These are phyloP conservation scores for Noctua janthina DNA, from an alignment of 2,888 invertebrate species.

Conservation along the genomic window DNA sequence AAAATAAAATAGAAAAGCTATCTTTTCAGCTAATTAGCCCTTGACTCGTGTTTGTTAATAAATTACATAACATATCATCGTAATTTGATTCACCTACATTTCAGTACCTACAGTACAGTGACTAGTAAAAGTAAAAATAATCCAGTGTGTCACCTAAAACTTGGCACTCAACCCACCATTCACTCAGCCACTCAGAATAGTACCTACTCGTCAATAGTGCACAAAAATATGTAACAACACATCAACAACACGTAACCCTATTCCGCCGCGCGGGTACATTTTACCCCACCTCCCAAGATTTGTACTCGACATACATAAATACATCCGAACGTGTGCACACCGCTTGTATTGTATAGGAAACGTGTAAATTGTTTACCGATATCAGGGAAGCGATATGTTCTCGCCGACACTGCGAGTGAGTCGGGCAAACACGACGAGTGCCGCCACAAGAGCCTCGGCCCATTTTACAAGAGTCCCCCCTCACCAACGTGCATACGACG, in stretches of 20 bases:
- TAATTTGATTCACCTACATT: constrained; percentile 57
- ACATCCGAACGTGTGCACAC: constrained; percentile 61
- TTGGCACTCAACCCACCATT: constrained; percentile 56
- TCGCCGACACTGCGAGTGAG: constrained; percentile 68
- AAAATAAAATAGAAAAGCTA: not conserved
- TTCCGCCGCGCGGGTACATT: constrained; percentile 58
- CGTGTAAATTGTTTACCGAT: constrained; percentile 79
- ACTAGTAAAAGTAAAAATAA: constrained; percentile 59
- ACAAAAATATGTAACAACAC: constrained; percentile 65
- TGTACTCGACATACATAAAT: constrained; percentile 65
- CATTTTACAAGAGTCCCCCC: constrained; percentile 65
- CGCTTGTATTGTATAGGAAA: constrained; percentile 68
- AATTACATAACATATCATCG: constrained; percentile 36
- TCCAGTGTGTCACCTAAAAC: constrained; percentile 51
- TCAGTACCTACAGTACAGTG: constrained; percentile 42
- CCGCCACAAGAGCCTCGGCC: constrained; percentile 65
- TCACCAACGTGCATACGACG: constrained; percentile 61
- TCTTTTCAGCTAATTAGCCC: not conserved
- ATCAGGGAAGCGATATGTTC: constrained; percentile 74
- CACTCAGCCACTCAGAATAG: constrained; percentile 58
- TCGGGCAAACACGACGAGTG: constrained; percentile 68
- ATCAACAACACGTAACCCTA: constrained; percentile 67
- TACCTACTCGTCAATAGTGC: constrained; percentile 50
- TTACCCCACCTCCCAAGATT: constrained; percentile 68
- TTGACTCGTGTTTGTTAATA: constrained; percentile 8